A percentile compares a stretch with the other conserved stretches of the same genome.
Evolutionary conservation across 2,113 vertebrate species (phyloP).

Genomic region (Garra rufa): DNA sequence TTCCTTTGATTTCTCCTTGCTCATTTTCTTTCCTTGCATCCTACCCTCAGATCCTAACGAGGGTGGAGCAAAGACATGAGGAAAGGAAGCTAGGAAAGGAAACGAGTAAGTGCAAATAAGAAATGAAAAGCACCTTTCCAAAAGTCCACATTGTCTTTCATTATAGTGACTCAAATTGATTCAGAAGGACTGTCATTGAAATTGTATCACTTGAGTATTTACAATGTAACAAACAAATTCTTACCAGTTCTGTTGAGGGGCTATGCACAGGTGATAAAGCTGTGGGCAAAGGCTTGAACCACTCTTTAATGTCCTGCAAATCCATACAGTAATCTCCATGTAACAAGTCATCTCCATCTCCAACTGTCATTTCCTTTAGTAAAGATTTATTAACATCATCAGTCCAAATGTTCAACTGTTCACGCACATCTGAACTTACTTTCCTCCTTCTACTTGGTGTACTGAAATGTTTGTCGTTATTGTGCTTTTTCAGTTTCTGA

Average conservation of each 20-base stretch:
- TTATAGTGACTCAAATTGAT: not conserved
- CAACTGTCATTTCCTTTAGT: constrained; percentile 10
- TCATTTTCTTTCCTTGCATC: not conserved
- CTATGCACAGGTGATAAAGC: constrained; percentile 84
- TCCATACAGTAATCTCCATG: not conserved
- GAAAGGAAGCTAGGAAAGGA: not conserved
- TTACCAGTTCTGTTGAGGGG: constrained; percentile 69
- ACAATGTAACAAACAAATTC: not conserved
- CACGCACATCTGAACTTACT: constrained; percentile 8
- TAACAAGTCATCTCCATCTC: not conserved
- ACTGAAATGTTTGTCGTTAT: not conserved
- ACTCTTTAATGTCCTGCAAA: constrained; percentile 61
- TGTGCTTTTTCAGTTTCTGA: constrained; percentile 3
- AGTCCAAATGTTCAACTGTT: not conserved
- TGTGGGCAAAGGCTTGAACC: constrained; percentile 81
- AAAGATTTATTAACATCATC: not conserved
- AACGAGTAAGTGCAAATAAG: not conserved
- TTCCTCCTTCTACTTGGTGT: constrained; percentile 42
- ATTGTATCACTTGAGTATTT: not conserved
- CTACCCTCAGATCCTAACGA: not conserved
- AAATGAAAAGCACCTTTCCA: not conserved
- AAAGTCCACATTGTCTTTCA: not conserved
- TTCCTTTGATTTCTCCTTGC: not conserved
- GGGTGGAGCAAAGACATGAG: not conserved
- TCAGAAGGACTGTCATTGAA: not conserved